Evolutionary conservation across 2,888 invertebrate genomes (phyloP).

Genomic region (Nudaria mundana): DNA sequence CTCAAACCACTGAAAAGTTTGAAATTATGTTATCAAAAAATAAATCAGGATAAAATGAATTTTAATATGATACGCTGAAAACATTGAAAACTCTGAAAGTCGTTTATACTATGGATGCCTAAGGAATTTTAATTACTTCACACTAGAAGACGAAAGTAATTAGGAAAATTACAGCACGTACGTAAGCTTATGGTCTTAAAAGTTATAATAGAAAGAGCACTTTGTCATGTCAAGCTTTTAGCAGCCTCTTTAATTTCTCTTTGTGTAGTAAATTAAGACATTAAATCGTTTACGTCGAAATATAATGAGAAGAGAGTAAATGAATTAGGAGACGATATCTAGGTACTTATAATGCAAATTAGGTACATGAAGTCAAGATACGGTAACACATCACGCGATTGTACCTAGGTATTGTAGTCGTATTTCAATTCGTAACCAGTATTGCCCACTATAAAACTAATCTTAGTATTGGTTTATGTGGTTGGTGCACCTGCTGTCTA

Average conservation of each 20-base stretch:
- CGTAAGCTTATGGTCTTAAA: slow-evolving; percentile 65
- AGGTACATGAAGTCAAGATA: too few species aligned
- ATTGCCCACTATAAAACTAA: too few species aligned
- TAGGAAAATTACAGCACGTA: slow-evolving; percentile 69
- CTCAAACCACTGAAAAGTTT: too few species aligned
- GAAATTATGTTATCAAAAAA: not conserved
- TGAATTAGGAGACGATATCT: slow-evolving; percentile 42
- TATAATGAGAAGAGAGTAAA: slow-evolving; percentile 58
- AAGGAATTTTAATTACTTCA: slow-evolving; percentile 33
- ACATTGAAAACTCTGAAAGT: slow-evolving; percentile 23
- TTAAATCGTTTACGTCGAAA: slow-evolving; percentile 73
- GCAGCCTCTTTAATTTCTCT: slow-evolving; percentile 76
- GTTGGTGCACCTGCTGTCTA: too few species aligned
- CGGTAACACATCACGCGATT: too few species aligned
- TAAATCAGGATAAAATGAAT: not conserved
- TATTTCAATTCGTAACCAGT: too few species aligned
- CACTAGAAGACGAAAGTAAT: slow-evolving; percentile 57
- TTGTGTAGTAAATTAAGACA: slow-evolving; percentile 76
- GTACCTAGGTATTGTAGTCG: too few species aligned
- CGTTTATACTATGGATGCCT: slow-evolving; percentile 13
- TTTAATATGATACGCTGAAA: not conserved
- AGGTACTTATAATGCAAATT: too few species aligned
- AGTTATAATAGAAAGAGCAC: slow-evolving; percentile 76
- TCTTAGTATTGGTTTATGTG: too few species aligned
- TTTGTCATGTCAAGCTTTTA: slow-evolving; percentile 78